A percentile compares a stretch with the other conserved stretches of the same genome.
Conservation (phyloP, 2,797 vertebrate species). For the Mormyrops boulengeri region DNA sequence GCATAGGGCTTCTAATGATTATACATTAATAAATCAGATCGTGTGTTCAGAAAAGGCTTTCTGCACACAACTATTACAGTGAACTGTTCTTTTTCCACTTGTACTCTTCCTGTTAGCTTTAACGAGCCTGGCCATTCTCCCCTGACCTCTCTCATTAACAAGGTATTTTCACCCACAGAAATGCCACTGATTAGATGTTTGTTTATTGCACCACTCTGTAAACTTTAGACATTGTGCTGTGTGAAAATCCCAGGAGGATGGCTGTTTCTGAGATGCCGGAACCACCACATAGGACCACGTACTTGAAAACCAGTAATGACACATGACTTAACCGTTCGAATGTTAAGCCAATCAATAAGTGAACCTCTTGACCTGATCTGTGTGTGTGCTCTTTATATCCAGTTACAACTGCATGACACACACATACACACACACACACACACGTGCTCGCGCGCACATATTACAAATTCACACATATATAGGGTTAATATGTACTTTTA, state of each 20-base stretch:
- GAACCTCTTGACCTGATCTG: not conserved
- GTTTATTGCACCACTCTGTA: not conserved
- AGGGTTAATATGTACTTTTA: not conserved
- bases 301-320: not conserved
- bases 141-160: not conserved
- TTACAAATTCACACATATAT: not conserved
- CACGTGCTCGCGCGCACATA: too few relatives aligned
- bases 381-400: not conserved
- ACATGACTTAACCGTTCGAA: not conserved
- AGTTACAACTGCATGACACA: not conserved
- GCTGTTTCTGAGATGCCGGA: not conserved
- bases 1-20: not conserved
- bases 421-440: too few relatives aligned
- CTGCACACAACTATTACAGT: not conserved
- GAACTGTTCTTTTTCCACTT: not conserved
- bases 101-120: not conserved
- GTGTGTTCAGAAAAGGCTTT: not conserved
- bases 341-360: not conserved
- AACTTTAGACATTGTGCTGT: not conserved
- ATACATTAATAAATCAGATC: not conserved
- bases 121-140: not conserved
- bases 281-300: not conserved
- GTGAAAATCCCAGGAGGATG: not conserved
- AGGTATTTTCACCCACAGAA: not conserved
- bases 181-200: not conserved